These are phyloP conservation scores for Ornithoptera alexandrae DNA, from an alignment of 2,888 invertebrate species.

Conservation along the genomic window DNA sequence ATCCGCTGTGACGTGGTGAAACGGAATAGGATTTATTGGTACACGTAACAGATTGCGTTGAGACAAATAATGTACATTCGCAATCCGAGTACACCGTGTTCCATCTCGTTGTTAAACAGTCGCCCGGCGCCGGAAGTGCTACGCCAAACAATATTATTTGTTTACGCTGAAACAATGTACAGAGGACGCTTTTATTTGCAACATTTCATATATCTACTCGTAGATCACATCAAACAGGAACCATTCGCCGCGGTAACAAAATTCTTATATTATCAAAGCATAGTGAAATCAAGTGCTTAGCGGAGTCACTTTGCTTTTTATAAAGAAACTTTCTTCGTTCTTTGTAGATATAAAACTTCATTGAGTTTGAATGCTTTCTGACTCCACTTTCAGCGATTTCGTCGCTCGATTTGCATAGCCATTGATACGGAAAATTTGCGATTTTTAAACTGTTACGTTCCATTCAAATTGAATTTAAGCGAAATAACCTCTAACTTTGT, in stretches of 20 bases:
- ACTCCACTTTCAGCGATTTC: too few relatives aligned
- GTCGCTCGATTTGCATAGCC: too few relatives aligned
- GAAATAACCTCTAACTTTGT: too few relatives aligned
- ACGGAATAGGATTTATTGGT: conserved; percentile 8
- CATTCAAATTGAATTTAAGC: too few relatives aligned
- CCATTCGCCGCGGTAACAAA: background rate
- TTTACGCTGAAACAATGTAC: background rate
- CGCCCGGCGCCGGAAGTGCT: background rate
- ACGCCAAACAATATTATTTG: conserved; percentile 2
- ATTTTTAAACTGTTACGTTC: too few relatives aligned
- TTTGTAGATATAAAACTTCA: too few relatives aligned
- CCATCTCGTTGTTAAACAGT: background rate
- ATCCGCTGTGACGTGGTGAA: background rate
- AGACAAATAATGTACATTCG: conserved; percentile 7
- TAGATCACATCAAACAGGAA: background rate
- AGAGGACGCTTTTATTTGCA: background rate
- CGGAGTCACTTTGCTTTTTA: conserved; percentile 11
- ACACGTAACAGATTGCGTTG: conserved; percentile 6
- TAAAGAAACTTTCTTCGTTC: background rate
- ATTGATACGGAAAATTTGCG: too few relatives aligned
- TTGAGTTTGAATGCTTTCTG: too few relatives aligned
- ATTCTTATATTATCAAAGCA: background rate
- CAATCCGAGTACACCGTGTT: conserved; percentile 2
- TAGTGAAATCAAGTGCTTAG: background rate
- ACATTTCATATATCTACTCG: background rate